phyloP scores from a whole-genome alignment of 2,888 invertebrate genomes.

The Drosophila anceps region DNA sequence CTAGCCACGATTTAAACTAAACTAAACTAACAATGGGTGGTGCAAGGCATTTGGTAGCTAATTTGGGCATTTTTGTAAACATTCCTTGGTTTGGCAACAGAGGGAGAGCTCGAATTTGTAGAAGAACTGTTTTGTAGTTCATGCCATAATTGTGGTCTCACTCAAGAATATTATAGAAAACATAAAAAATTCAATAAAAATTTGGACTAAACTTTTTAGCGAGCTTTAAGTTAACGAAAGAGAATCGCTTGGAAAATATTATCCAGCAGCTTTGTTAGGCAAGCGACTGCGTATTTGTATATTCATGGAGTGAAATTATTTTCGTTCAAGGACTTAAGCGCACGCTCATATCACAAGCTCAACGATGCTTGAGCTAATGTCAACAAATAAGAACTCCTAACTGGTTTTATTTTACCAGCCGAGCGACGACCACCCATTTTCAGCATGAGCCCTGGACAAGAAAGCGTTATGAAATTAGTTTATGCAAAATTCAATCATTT shows the following conservation, averaged over 20 bases:
- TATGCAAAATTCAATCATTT: conserved; percentile 78
- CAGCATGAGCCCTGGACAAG: conserved; percentile 8
- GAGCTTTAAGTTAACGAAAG: neutral
- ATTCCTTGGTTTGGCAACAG: too few species aligned
- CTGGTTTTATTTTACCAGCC: conserved; percentile 15
- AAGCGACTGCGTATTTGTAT: neutral
- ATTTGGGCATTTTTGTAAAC: too few species aligned
- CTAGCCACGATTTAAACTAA: neutral
- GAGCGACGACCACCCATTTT: neutral
- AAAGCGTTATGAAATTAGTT: conserved; percentile 50
- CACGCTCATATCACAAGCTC: conserved; percentile 14
- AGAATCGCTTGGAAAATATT: neutral
- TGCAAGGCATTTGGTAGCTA: too few species aligned
- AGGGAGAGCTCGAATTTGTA: too few species aligned
- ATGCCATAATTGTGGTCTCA: neutral
- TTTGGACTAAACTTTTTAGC: neutral
- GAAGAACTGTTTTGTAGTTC: too few species aligned
- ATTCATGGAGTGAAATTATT: conserved; percentile 7
- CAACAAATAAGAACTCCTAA: conserved; percentile 66
- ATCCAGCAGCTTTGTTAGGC: neutral
- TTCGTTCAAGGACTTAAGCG: neutral
- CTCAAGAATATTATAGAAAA: neutral
- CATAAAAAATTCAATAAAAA: neutral
- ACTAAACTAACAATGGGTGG: neutral
- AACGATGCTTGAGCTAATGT: conserved; percentile 67